Percentiles rank a stretch among this genome's conserved stretches.
phyloP scores from a whole-genome alignment of 2,113 vertebrate species.

The Vireo altiloquus region DNA sequence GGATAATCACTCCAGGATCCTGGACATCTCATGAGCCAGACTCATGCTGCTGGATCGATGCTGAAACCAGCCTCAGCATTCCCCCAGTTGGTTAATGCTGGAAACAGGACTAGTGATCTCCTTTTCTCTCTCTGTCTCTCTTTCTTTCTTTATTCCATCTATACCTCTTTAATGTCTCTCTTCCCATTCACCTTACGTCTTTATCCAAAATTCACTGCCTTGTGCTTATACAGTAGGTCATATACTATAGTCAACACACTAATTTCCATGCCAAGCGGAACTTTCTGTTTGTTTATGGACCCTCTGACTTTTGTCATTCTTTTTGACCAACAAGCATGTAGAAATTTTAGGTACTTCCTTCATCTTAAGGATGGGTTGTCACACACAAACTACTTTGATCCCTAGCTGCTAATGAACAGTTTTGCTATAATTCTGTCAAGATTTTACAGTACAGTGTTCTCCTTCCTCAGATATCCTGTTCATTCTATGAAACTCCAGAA shows the following conservation, averaged over 20 bases:
- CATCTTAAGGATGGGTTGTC: not conserved
- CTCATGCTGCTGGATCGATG: not conserved
- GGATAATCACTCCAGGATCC: not conserved
- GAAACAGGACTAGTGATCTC: not conserved
- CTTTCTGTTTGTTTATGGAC: not conserved
- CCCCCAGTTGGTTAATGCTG: not conserved
- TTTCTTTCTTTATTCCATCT: not conserved
- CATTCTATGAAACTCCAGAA: not conserved
- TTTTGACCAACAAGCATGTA: not conserved
- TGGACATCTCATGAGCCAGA: not conserved
- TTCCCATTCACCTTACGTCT: not conserved
- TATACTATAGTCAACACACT: not conserved
- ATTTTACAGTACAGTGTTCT: not conserved
- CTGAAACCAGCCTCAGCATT: not conserved
- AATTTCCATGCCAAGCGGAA: not conserved
- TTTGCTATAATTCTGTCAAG: not conserved
- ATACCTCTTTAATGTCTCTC: not conserved
- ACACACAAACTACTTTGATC: not conserved
- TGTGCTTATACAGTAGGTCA: not conserved
- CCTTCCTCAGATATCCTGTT: not conserved
- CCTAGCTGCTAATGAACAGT: not conserved
- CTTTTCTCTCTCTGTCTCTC: not conserved
- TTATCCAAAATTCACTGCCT: not conserved
- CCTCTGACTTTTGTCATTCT: not conserved
- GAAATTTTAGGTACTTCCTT: not conserved